These are phyloP conservation scores for Bothrops jararaca DNA, from an alignment of 2,113 vertebrate genomes.

Conservation along the genomic window DNA sequence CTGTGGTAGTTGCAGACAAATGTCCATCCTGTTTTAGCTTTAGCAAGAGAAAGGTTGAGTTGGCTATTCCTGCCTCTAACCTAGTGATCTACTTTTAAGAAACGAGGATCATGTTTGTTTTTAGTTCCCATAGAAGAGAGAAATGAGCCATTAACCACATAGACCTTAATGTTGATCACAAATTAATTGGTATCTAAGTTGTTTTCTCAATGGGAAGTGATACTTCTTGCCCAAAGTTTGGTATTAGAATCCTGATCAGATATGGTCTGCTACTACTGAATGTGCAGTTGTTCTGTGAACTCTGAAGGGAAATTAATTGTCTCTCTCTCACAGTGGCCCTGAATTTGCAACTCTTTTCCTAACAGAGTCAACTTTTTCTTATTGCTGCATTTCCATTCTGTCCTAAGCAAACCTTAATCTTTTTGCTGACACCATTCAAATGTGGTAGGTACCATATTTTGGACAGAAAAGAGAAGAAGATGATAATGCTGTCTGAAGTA, in stretches of 20 bases:
- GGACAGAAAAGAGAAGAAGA: not conserved
- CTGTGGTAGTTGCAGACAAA: not conserved
- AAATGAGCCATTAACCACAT: not conserved
- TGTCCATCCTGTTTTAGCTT: not conserved
- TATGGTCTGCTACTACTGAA: not conserved
- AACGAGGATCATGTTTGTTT: not conserved
- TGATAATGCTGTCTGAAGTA: not conserved
- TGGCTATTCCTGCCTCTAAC: not conserved
- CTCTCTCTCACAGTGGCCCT: not conserved
- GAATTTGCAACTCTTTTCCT: not conserved
- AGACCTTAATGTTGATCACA: not conserved
- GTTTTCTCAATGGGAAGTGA: not conserved
- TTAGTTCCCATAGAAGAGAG: not conserved
- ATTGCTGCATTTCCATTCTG: not conserved
- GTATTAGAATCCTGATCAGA: not conserved
- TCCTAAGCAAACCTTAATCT: not conserved
- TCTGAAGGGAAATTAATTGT: not conserved
- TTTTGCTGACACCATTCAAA: not conserved
- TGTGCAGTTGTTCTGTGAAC: not conserved
- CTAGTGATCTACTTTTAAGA: slow-evolving; percentile 5
- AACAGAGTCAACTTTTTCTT: not conserved
- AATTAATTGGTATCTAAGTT: not conserved
- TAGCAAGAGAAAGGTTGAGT: not conserved
- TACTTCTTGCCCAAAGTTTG: not conserved
- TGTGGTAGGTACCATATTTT: not conserved